Base-by-base conservation (phyloP, 2,888 invertebrate genomes). In the Drosophila austrosaltans region DNA sequence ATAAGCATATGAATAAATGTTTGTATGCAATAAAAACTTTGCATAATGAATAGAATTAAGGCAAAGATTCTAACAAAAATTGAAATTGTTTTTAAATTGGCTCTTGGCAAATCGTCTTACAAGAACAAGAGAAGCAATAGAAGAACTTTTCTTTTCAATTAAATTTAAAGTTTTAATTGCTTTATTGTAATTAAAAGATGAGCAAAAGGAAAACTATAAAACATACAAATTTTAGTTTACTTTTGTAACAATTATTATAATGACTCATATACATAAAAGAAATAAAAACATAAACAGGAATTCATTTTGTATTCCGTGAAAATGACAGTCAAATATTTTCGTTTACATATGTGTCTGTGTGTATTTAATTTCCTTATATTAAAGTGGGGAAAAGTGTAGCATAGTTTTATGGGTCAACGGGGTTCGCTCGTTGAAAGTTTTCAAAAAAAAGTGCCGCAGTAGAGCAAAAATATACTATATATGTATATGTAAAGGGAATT, bases 351-450 rank as follows among this genome's bases (percentile, higher is more conserved):
- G 16, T 5, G 10, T n/a, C 7, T 53, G 12, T 20, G 22, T 3
- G 3, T 7, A 44, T 25, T 53, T 53, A 53, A 62, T 44, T 44
- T 53, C n/a, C 22, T 40, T 25, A 22, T 54, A 57, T 28, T 32
- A 39, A 22, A 48, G 12, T 2, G 44, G 61, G 42, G 65, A 32
- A 63, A 60, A 60, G 63, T 67, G n/a, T 67, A 63, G 65, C 76
- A 66, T 66, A 58, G 54, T 60, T 87, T 85, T 78, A 66, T 85
- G 78, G 84, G 88, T 87, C 86, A 87, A 69, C 62, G 48, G 61
- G 56, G 59, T 57, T 40, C 62, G 72, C 69, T 60, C 77, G 68
- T 63, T 75, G 60, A 60, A 28, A 66, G 63, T 25, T 25, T 42
- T 16, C 16, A 16, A 16, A 16, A 63, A 72, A 63, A 72, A 73